Conservation (phyloP, 1,140 invertebrate species). For the Panagrolaimus sp. region DNA sequence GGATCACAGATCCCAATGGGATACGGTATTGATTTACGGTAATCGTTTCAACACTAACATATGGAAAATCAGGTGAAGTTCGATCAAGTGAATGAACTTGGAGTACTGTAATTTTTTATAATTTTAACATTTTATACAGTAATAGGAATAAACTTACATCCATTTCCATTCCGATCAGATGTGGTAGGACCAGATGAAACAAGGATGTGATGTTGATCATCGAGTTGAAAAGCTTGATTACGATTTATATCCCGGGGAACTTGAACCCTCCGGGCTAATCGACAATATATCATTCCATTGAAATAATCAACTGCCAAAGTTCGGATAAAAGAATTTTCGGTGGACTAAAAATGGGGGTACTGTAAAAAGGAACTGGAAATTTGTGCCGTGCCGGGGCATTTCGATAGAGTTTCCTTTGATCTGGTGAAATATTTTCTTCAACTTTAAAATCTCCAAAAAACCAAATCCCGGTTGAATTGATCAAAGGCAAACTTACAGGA, state of each 20-base stretch:
- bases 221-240: neutral
- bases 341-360: neutral
- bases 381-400: no score
- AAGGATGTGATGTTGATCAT: neutral
- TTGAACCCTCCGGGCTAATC: neutral
- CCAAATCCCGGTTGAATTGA: no score
- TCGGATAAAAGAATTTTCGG: neutral
- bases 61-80: neutral
- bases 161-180: neutral
- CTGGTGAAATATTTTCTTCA: no score
- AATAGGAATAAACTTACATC: neutral
- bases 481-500: neutral
- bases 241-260: neutral
- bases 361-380: no score
- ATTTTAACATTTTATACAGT: neutral
- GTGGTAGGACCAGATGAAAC: neutral
- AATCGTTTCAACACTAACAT: constrained; percentile 3
- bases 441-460: no score
- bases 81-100: constrained; percentile 14
- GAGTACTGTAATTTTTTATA: neutral
- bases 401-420: no score
- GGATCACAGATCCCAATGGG: neutral
- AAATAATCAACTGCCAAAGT: constrained; percentile 4
- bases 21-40: neutral
- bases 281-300: constrained; percentile 14